Conservation (phyloP, 2,888 invertebrate genomes). For the Oasisia sp. region DNA sequence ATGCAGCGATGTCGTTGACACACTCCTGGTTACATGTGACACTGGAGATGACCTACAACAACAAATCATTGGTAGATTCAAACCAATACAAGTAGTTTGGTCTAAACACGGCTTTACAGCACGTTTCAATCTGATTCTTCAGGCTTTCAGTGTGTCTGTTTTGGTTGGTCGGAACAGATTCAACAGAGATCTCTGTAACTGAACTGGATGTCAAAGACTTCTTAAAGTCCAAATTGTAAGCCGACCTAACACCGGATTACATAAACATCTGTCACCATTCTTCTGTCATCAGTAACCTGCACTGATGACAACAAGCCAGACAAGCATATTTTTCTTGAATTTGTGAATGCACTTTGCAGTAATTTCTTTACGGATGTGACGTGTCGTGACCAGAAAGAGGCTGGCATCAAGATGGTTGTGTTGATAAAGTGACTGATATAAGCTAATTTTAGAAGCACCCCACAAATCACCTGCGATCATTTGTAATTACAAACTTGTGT, state of each 20-base stretch:
- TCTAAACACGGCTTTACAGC: too few species aligned
- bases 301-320: neutral
- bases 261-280: neutral
- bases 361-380: neutral
- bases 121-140: neutral
- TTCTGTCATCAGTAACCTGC: neutral
- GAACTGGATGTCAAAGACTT: too few species aligned
- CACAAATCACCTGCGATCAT: neutral
- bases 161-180: too few species aligned
- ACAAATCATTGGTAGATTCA: neutral
- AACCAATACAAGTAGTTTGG: too few species aligned
- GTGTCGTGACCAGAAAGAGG: neutral
- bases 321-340: neutral
- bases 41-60: slow-evolving; percentile 68
- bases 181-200: too few species aligned
- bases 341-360: neutral
- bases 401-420: too few species aligned
- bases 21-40: slow-evolving; percentile 93
- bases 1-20: slow-evolving; percentile 92
- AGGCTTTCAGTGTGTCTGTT: neutral
- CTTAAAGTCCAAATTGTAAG: neutral
- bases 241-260: neutral
- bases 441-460: neutral
- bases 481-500: neutral
- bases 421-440: too few species aligned